Percentiles rank a stretch among this genome's conserved stretches.
phyloP scores from a whole-genome alignment of 2,888 invertebrate species.

The Cephus spinipes region DNA sequence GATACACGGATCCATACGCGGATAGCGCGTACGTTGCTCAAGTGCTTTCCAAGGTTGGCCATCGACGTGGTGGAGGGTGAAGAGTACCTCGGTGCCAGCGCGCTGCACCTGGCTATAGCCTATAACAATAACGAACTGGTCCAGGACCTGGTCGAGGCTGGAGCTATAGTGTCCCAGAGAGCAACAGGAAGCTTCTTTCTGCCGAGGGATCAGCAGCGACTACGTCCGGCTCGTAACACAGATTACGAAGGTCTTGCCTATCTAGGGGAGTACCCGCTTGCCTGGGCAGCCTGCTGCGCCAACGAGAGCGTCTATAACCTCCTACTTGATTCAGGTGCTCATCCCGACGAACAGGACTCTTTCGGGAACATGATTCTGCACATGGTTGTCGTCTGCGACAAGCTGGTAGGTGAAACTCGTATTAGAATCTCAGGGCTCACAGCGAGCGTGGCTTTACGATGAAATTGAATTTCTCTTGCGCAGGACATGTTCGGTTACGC shows the following conservation, averaged over 20 bases:
- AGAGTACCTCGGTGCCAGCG: constrained; percentile 97
- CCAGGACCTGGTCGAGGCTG: constrained; percentile 91
- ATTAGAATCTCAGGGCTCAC: background rate
- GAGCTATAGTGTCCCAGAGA: constrained; percentile 91
- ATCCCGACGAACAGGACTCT: constrained; percentile 95
- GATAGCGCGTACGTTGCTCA: constrained; percentile 88
- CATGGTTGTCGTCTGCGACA: constrained; percentile 98
- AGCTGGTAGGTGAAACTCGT: constrained; percentile 75
- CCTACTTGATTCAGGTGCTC: constrained; percentile 89
- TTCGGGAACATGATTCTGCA: constrained; percentile 99
- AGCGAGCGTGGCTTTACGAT: background rate
- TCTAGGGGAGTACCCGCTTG: constrained; percentile 95
- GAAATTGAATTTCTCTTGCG: constrained; percentile 3
- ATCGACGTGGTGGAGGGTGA: constrained; percentile 97
- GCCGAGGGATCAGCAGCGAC: constrained; percentile 91
- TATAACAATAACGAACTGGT: constrained; percentile 96
- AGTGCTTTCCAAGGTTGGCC: constrained; percentile 87
- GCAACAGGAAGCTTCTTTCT: constrained; percentile 97
- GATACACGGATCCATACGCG: constrained; percentile 88
- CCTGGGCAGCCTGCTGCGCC: constrained; percentile 98
- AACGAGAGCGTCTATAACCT: constrained; percentile 98
- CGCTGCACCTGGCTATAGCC: constrained; percentile 95
- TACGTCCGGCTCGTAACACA: constrained; percentile 82
- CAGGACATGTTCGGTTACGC: constrained; percentile 99
- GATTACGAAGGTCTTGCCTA: constrained; percentile 98